Evolutionary conservation across 2,797 vertebrate species (phyloP).

Genomic region (Labroides dimidiatus): DNA sequence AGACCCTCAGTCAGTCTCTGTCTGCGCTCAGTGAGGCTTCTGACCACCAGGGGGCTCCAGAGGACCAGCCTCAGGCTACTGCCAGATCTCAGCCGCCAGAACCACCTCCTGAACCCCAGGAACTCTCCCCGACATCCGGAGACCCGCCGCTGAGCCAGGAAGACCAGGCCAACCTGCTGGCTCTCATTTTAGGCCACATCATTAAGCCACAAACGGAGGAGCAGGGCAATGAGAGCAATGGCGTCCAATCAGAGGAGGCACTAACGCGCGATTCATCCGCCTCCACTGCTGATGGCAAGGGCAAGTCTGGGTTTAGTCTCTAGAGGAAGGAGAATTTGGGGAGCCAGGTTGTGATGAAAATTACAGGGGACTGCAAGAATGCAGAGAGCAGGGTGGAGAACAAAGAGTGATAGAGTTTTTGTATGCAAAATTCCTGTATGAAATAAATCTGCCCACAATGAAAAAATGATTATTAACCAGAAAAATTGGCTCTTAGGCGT

Average conservation of each 20-base stretch:
- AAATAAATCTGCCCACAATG: slow-evolving; percentile 46
- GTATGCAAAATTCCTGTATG: slow-evolving; percentile 42
- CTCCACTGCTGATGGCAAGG: slow-evolving; percentile 85
- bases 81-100: slow-evolving; percentile 70
- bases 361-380: slow-evolving; percentile 38
- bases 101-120: slow-evolving; percentile 71
- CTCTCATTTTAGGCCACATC: slow-evolving; percentile 94
- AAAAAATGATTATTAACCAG: slow-evolving; percentile 34
- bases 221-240: slow-evolving; percentile 91
- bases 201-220: slow-evolving; percentile 91
- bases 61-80: slow-evolving; percentile 72
- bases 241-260: slow-evolving; percentile 89
- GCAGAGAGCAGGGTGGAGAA: slow-evolving; percentile 48
- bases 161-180: slow-evolving; percentile 93
- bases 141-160: slow-evolving; percentile 85
- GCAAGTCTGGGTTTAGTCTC: slow-evolving; percentile 88
- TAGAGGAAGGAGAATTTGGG: slow-evolving; percentile 62
- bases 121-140: slow-evolving; percentile 78
- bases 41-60: slow-evolving; percentile 84
- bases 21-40: slow-evolving; percentile 89
- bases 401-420: slow-evolving; percentile 31
- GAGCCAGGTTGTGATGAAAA: slow-evolving; percentile 35
- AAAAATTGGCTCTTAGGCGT: slow-evolving; percentile 37
- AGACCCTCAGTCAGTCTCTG: slow-evolving; percentile 93
- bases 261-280: slow-evolving; percentile 81